Base-by-base conservation (phyloP, 1,140 invertebrate genomes). In the Drosophila equinoxialis region DNA sequence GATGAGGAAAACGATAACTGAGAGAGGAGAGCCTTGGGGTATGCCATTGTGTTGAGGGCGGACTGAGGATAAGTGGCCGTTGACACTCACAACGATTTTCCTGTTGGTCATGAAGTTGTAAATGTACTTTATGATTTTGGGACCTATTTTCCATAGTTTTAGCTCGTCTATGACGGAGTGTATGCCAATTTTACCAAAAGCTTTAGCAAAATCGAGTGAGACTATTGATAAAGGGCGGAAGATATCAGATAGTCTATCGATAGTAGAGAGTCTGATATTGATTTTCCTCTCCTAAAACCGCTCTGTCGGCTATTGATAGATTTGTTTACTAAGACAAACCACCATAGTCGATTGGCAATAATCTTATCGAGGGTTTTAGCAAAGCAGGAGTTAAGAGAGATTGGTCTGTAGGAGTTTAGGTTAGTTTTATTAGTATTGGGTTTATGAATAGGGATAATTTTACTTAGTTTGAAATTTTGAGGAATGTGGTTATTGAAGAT, bases 401-500 rank as follows among this genome's bases (percentile, higher is more conserved):
- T n/a, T 42, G 41, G 41, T 42, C 41, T 42, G 11, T n/a, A 37
- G 10, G 10, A 37, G 35, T 37, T 37, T 37, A 37, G 10, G 35
- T 37, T 37, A 37, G 35, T 37, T 37, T 37, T 59, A 26, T 54
- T 51, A 20, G n/a, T 51, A 37, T 65, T 65, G 37, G 63, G 51
- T 26, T 65, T 68, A 4, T n/a, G 14, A n/a, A 61, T 68, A 3
- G 68, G 62, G 8, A 71, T 58, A 11, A 60, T 20, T 42, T 58
- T 11, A n/a, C 54, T 65, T 11, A 23, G 60, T 62, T 71, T 71
- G 17, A 35, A 71, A 11, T 48, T 23, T 37, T 66, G 69, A 17
- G 69, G 69, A 20, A 71, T 59, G 20, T 64, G 20, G 26, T 39
- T 42, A 54, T 65, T 33, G 7, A 61, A 39, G 39, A 65, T 59